phyloP scores from a whole-genome alignment of 2,888 invertebrate genomes.

The Phragmatobia fuliginosa region DNA sequence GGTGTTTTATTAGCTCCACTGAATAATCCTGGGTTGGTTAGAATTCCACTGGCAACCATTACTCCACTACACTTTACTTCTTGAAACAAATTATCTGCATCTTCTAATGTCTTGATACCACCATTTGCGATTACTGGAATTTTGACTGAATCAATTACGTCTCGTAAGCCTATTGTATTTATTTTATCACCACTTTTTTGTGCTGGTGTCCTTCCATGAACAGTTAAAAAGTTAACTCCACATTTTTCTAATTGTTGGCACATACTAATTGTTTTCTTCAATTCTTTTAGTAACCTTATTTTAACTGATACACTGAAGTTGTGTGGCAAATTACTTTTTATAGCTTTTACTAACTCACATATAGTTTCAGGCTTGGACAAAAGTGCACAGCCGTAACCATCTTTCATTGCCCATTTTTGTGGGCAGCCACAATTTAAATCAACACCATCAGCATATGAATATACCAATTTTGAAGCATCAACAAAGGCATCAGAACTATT shows the following conservation, averaged over 20 bases:
- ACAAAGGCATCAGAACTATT: conserved; percentile 94
- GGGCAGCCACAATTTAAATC: conserved; percentile 99
- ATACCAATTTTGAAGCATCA: conserved; percentile 93
- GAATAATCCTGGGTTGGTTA: conserved; percentile 97
- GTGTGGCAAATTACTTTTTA: conserved; percentile 90
- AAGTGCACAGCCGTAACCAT: conserved; percentile 95
- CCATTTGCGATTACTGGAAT: conserved; percentile 98
- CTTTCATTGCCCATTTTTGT: conserved; percentile 97
- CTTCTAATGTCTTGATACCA: conserved; percentile 91
- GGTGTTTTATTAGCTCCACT: conserved; percentile 91
- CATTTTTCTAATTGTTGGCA: conserved; percentile 93
- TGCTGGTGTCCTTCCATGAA: conserved; percentile 96
- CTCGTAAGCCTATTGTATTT: conserved; percentile 89
- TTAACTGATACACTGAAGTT: conserved; percentile 96
- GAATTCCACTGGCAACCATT: conserved; percentile 96
- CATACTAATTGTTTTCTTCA: conserved; percentile 91
- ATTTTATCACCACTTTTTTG: conserved; percentile 92
- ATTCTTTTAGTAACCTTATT: conserved; percentile 92
- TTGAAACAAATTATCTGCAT: conserved; percentile 89
- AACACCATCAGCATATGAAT: conserved; percentile 95
- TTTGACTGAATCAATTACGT: conserved; percentile 89
- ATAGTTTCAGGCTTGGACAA: conserved; percentile 94
- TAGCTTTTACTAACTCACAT: conserved; percentile 92
- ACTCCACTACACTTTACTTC: conserved; percentile 92
- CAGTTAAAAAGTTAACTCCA: conserved; percentile 95